Evolutionary conservation across 2,113 vertebrate genomes (phyloP), one percentile per base, ranked within the genome.

Genomic region (Galbula dea): DNA sequence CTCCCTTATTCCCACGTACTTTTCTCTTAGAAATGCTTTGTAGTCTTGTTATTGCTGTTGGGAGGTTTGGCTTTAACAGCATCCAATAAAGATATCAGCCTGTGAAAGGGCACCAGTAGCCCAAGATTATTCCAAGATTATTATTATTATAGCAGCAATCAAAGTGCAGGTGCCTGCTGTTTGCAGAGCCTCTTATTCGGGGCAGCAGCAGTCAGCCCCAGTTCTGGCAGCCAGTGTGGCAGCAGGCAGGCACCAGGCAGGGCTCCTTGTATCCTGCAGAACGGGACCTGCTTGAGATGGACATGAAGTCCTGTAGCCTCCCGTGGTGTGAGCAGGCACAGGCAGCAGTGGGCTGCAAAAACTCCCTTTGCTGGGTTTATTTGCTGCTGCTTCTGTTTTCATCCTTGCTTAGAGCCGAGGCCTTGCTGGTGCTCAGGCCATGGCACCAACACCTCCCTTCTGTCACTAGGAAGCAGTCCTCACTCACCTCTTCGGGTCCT

Each of bases 11-110:
- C 98, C 98, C 98, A 98, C 98, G 98, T 98, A 98, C 98, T 98
- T 98, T 98, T 89, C 97, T 97, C 97, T 98, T 94, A 95, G 95
- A 97, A 98, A 97, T 96, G 96, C 98, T 98, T 97, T 97, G 97
- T 98, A 98, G 98, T 98, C 97, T 86, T 90, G 85, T 97, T 98
- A 98, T 98, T 98, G 97, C 98, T 97, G 96, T 98, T 97, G 93
- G 95, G 96, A 97, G 96, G 98, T 98, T 97, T 97, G 97, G 96
- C 97, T 98, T 98, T 98, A 97, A 98, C 97, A 98, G 96, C 97
- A 97, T 95, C 97, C 98, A 98, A 99, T 99, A 99, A 99, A 99
- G 98, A 99, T 99, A 98, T 88, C 96, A 96, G 93, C 97, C 96
- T 97, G 96, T 76, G 54, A 97, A 88, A 94, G 87, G 91, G 73